Evolutionary conservation across 2,113 vertebrate genomes (phyloP).

Genomic region (Ptyas mucosa): DNA sequence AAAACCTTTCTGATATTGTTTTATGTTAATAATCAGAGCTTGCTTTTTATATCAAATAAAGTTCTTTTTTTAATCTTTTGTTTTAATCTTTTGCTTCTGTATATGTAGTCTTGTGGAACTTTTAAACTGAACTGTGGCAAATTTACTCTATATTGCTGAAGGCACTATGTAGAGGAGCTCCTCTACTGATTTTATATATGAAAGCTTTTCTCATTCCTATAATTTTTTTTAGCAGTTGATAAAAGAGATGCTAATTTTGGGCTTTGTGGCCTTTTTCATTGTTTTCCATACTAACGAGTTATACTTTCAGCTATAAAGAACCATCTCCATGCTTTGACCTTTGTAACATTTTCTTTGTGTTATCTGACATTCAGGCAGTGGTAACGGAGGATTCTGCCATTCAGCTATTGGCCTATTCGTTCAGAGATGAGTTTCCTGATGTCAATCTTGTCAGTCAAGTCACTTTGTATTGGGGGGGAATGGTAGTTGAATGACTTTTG

Average conservation of each 20-base stretch:
- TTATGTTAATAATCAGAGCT: neutral
- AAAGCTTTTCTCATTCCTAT: conserved; percentile 51
- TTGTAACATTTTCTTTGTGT: conserved; percentile 49
- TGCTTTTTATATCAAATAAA: neutral
- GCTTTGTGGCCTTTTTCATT: conserved; percentile 56
- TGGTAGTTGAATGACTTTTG: conserved; percentile 43
- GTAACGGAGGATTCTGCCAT: conserved; percentile 54
- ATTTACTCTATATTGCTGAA: conserved; percentile 13
- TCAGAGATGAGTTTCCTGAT: conserved; percentile 22
- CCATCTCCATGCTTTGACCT: conserved; percentile 50
- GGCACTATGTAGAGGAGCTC: conserved; percentile 44
- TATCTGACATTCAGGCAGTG: conserved; percentile 57
- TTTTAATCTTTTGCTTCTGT: neutral
- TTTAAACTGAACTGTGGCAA: neutral
- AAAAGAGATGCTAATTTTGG: conserved; percentile 52
- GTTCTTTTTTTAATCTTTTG: neutral
- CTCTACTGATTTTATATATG: conserved; percentile 54
- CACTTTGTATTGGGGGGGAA: conserved; percentile 43
- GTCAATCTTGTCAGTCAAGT: conserved; percentile 59
- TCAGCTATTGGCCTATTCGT: conserved; percentile 52
- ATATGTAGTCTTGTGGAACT: neutral
- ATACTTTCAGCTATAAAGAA: conserved; percentile 58
- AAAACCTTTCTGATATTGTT: neutral
- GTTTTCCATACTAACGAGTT: conserved; percentile 55
- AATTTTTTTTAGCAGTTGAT: conserved; percentile 43